Evolutionary conservation across 2,797 vertebrate genomes (phyloP), one percentile per base, ranked within the genome.

Genomic region (Hephaestus fuliginosus): DNA sequence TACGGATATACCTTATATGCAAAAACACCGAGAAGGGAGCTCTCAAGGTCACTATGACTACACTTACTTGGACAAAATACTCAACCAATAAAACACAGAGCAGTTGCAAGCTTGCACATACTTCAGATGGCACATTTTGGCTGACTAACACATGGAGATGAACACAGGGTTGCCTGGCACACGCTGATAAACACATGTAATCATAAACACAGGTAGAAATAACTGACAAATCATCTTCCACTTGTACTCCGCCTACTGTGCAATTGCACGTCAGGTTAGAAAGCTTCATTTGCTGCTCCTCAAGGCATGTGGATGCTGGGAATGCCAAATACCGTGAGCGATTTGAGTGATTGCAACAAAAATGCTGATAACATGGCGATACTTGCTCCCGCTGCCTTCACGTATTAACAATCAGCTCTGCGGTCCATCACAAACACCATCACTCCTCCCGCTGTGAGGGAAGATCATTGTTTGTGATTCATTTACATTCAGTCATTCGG

Each of bases 401-500:
- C 17, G 43, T 57, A 81, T 68, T 69, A 71, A 63, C 79, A 69
- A 57, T 74, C 60, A 71, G 78, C 73, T 83, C 71, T 9, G 14
- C 22, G 39, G 85, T 71, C 46, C 78, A 39, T 74, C 71, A 68
- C 61, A 33, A 70, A 85, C 68, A 67, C 30, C 48, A 73, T 78
- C 80, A 20, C 73, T 67, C 46, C 61, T 70, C 82, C 70, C 18
- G 70, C 81, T 73, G 80, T 41, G 78, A 81, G 62, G 56, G 70
- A 61, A 76, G 63, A 78, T 88, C 72, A 63, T 66, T 74, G 73
- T 67, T 70, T 69, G 60, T 66, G 68, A 83, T 78, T 86, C 56
- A 86, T 87, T 86, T 80, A 61, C 56, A 72, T 75, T 78, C 60
- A 78, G 49, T 81, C 72, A 80, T 84, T 74, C 0, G 30, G 65